phyloP scores from a whole-genome alignment of 2,797 vertebrate species.

The Eospalax fontanierii region DNA sequence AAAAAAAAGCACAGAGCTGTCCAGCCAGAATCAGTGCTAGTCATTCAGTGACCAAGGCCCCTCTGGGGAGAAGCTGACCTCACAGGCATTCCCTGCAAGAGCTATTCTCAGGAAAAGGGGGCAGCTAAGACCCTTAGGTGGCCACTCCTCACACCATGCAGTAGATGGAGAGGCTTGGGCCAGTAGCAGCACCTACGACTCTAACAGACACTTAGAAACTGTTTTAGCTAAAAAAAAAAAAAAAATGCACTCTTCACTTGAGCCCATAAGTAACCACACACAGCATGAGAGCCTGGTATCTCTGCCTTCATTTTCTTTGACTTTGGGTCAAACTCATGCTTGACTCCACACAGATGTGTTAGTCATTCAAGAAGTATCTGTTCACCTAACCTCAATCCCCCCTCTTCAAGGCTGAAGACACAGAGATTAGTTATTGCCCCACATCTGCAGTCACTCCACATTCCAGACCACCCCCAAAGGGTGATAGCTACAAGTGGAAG shows the following conservation, averaged over 20 bases:
- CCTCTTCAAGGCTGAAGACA: background rate
- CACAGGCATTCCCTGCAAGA: background rate
- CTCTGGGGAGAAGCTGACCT: background rate
- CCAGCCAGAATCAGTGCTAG: background rate
- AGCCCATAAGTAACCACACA: background rate
- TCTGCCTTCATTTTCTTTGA: background rate
- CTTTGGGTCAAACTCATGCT: background rate
- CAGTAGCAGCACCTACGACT: background rate
- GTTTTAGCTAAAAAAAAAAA: background rate
- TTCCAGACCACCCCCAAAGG: background rate
- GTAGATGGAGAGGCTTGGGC: background rate
- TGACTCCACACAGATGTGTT: background rate
- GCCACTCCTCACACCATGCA: rapidly evolving
- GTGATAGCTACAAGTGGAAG: background rate
- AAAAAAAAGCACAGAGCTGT: background rate
- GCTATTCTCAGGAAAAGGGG: background rate
- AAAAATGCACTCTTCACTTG: background rate
- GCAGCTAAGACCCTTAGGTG: background rate
- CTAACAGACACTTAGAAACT: background rate
- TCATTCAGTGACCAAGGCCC: background rate
- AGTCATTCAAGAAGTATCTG: background rate
- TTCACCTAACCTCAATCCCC: background rate
- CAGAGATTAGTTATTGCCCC: background rate
- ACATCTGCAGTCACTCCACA: background rate
- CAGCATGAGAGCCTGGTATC: background rate